phyloP scores from a whole-genome alignment of 2,888 invertebrate genomes.

The Enchytraeus crypticus region DNA sequence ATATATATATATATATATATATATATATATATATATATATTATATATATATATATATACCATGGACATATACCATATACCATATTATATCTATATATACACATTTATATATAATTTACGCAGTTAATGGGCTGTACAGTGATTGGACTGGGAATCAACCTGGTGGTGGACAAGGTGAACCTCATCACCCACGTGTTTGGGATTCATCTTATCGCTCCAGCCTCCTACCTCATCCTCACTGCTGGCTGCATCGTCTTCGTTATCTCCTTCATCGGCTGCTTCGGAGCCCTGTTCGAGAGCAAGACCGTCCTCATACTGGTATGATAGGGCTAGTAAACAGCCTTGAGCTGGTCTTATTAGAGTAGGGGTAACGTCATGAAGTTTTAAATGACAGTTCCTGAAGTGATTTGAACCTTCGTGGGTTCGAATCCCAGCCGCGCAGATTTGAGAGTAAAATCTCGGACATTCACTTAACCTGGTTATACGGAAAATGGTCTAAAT shows the following conservation, averaged over 20 bases:
- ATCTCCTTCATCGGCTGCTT: slow-evolving; percentile 25
- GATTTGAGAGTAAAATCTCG: too few relatives aligned
- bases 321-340: too few relatives aligned
- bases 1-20: not conserved
- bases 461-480: too few relatives aligned
- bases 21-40: not conserved
- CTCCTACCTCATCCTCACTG: slow-evolving; percentile 20
- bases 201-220: slow-evolving; percentile 19
- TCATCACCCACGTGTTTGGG: slow-evolving; percentile 15
- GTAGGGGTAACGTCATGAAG: too few relatives aligned
- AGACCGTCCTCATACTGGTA: slow-evolving; percentile 18
- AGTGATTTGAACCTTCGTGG: too few relatives aligned
- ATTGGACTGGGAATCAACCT: slow-evolving; percentile 18
- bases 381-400: too few relatives aligned
- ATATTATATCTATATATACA: not conserved
- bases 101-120: not conserved
- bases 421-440: too few relatives aligned
- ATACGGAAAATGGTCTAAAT: too few relatives aligned
- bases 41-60: not conserved
- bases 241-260: slow-evolving; percentile 19
- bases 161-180: slow-evolving; percentile 16
- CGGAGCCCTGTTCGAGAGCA: slow-evolving; percentile 22
- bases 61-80: not conserved
- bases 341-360: too few relatives aligned
- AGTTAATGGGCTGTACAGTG: slow-evolving; percentile 19